Evolutionary conservation across 1,140 invertebrate genomes (phyloP).

Genomic region (Drosophila pseudoobscura): DNA sequence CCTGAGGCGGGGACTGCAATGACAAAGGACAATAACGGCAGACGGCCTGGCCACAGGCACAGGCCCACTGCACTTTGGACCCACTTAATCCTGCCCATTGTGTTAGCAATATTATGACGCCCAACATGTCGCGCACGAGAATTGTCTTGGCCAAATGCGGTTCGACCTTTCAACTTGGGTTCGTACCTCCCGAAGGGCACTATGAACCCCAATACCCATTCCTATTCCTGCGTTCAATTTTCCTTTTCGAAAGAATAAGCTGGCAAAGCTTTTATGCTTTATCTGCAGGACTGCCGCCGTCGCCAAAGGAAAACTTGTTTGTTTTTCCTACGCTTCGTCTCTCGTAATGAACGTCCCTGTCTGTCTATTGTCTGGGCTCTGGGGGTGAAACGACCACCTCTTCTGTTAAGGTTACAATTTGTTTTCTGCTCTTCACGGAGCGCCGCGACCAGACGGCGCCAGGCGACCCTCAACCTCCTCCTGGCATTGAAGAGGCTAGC

Average conservation of each 20-base stretch:
- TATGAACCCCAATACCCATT: not conserved
- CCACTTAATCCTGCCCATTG: conserved; percentile 76
- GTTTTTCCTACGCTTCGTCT: conserved; percentile 60
- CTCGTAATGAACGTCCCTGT: conserved; percentile 59
- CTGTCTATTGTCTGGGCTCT: conserved; percentile 35
- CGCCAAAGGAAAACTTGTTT: conserved; percentile 60
- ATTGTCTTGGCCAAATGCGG: conserved; percentile 59
- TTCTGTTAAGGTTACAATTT: conserved; percentile 77
- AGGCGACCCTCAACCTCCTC: conserved; percentile 40
- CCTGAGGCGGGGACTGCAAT: conserved; percentile 45
- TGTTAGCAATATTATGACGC: conserved; percentile 73
- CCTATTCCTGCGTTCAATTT: not conserved
- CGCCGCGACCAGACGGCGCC: conserved; percentile 70
- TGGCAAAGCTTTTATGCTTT: conserved; percentile 66
- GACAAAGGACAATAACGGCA: conserved; percentile 54
- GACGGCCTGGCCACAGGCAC: not conserved
- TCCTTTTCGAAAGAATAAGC: conserved; percentile 15
- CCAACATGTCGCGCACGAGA: conserved; percentile 29
- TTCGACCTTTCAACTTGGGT: conserved; percentile 34
- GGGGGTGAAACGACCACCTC: conserved; percentile 19
- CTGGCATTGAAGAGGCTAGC: conserved; percentile 43
- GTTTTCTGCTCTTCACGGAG: conserved; percentile 35
- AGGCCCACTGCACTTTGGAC: conserved; percentile 54
- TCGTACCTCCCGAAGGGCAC: too few relatives aligned
- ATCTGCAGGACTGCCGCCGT: conserved; percentile 45